These are phyloP conservation scores for Xenus cinereus DNA, from an alignment of 2,113 vertebrate species.

Conservation along the genomic window DNA sequence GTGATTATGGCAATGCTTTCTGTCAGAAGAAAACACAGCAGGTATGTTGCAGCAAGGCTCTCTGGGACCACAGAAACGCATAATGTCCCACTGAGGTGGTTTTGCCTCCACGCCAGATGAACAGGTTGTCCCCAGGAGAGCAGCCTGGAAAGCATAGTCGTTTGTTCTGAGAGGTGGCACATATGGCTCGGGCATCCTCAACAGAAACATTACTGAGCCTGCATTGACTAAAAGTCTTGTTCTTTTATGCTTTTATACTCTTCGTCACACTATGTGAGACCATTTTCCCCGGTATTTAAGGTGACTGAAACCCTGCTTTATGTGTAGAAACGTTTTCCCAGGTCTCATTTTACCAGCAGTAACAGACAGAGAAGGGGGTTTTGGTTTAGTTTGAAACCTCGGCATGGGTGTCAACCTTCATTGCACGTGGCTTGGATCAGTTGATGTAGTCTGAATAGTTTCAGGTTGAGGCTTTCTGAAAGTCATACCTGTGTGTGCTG, in stretches of 20 bases:
- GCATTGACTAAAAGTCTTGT: background rate
- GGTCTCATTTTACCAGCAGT: background rate
- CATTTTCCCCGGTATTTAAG: background rate
- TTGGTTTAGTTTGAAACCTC: background rate
- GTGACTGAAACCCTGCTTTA: background rate
- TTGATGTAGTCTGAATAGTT: background rate
- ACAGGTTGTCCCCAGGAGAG: background rate
- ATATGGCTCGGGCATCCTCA: background rate
- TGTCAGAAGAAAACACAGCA: background rate
- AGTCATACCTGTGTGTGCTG: background rate
- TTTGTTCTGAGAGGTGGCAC: background rate
- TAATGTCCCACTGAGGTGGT: background rate
- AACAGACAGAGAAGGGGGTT: background rate
- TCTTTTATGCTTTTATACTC: background rate
- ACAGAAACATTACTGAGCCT: background rate
- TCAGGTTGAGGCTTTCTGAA: background rate
- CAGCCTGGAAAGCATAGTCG: background rate
- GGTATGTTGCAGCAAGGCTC: background rate
- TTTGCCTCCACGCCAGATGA: background rate
- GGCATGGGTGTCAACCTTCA: background rate
- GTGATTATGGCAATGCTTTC: background rate
- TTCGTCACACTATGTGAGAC: background rate
- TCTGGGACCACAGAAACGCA: background rate
- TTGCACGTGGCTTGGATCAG: background rate
- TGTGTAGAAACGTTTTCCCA: background rate